Evolutionary conservation across 2,113 vertebrate species (phyloP).

Genomic region (Ibidorhyncha struthersii): DNA sequence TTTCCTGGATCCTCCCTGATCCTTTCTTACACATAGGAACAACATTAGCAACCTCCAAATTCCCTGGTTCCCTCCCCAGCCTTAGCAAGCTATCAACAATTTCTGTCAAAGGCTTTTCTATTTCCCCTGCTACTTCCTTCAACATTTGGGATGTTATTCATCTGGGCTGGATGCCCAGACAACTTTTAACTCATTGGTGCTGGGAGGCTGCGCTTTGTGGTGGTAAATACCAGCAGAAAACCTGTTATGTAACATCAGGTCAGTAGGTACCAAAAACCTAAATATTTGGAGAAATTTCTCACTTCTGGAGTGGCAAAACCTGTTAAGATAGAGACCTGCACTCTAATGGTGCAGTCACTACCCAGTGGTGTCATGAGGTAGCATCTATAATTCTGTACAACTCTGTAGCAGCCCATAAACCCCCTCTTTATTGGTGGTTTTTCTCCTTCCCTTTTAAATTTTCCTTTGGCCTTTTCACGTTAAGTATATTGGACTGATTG

Average conservation of each 20-base stretch:
- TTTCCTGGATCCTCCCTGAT: conserved; percentile 47
- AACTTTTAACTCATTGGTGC: conserved; percentile 74
- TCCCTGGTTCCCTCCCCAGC: conserved; percentile 67
- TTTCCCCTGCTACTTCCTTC: conserved; percentile 78
- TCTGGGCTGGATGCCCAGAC: conserved; percentile 77
- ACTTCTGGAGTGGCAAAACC: conserved; percentile 14
- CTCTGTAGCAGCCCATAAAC: neutral
- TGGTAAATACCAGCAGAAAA: conserved; percentile 55
- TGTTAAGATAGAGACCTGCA: neutral
- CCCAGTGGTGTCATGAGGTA: neutral
- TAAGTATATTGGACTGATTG: neutral
- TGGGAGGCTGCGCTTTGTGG: conserved; percentile 49
- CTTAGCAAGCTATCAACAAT: conserved; percentile 77
- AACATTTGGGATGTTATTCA: conserved; percentile 75
- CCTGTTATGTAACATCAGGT: conserved; percentile 34
- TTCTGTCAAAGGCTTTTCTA: conserved; percentile 79
- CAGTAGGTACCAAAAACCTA: conserved; percentile 49
- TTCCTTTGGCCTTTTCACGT: conserved; percentile 35
- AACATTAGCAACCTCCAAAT: conserved; percentile 70
- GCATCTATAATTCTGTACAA: neutral
- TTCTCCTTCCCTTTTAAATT: conserved; percentile 2
- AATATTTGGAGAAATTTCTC: conserved; percentile 42
- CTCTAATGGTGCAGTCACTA: neutral
- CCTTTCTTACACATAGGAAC: conserved; percentile 67
- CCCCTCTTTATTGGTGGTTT: neutral